Evolutionary conservation across 2,113 vertebrate genomes (phyloP), one percentile per base, ranked within the genome.

Genomic region (Opisthocomus hoazin): DNA sequence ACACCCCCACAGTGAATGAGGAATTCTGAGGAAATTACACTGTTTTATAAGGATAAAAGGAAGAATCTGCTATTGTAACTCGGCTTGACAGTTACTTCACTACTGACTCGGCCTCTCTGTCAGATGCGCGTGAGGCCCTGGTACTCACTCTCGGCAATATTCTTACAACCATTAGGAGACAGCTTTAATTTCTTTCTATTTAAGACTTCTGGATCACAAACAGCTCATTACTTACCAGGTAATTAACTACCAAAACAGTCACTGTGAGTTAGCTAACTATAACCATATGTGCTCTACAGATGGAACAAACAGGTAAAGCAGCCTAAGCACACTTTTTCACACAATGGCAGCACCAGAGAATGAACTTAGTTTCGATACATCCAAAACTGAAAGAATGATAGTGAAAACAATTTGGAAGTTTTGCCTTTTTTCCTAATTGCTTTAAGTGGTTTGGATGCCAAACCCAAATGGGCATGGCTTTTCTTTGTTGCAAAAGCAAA

Each of bases 351-450:
- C 79, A 32, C 2, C 48, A 11, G 6, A 60, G 21, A 51, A 73
- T 0, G 22, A 86, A 17, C 6, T 73, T 37, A 2, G 6, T 15
- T 75, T 34, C 1, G 1, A 2, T 4, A 39, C 7, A 46, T 48
- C 23, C 34, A 8, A 29, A 87, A 27, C 10, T 16, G 13, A 46
- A 56, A 46, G 15, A 39, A 80, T 8, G 21, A 1, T 15, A 90
- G 20, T 9, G 10, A n/a, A 37, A 76, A 36, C 16, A 69, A 4
- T 27, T 51, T 15, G 7, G 10, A 63, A 60, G 20, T 51, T 96
- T 30, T 63, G 11, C 4, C 29, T 41, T 78, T 81, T 70, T 50
- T 20, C 37, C 41, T 48, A 37, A 60, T 13, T 30, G 9, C 12
- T 65, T 23, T n/a, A 66, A 66, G 63, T 19, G 34, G 15, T 66